A percentile compares a stretch with the other conserved stretches of the same genome.
Conservation (phyloP, 2,888 invertebrate species). For the Antheraea yamamai region DNA sequence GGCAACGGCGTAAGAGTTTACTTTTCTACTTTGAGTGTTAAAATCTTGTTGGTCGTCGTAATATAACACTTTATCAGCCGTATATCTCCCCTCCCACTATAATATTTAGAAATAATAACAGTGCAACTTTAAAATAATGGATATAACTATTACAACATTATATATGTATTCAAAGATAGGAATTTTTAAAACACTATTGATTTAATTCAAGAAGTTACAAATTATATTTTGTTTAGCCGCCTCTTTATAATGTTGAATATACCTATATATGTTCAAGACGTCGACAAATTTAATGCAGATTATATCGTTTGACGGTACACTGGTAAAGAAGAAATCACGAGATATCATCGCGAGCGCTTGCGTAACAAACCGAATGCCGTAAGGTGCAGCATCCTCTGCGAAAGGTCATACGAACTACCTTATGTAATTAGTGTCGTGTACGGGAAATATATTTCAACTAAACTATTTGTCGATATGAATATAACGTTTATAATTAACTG, state of each 20-base stretch:
- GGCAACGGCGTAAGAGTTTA: no score
- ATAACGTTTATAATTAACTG: background rate
- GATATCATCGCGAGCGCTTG: conserved; percentile 57
- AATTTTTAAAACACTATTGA: background rate
- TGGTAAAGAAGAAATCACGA: background rate
- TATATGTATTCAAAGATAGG: no score
- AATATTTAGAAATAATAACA: no score
- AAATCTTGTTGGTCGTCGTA: no score
- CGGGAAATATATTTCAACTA: conserved; percentile 26
- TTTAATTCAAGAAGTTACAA: background rate
- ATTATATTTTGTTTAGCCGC: background rate
- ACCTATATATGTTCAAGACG: background rate
- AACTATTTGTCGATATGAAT: background rate
- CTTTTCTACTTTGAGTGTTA: background rate
- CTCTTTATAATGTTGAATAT: background rate
- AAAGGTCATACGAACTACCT: conserved; percentile 66
- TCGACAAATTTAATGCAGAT: background rate
- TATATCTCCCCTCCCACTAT: no score
- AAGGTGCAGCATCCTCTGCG: conserved; percentile 69
- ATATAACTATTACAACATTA: no score
- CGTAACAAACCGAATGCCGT: conserved; percentile 47
- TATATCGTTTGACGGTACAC: conserved; percentile 4
- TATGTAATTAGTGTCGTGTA: conserved; percentile 51
- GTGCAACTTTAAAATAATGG: no score
- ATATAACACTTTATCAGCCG: no score